Evolutionary conservation across 2,113 vertebrate genomes (phyloP).

Genomic region (Perccottus glenii): DNA sequence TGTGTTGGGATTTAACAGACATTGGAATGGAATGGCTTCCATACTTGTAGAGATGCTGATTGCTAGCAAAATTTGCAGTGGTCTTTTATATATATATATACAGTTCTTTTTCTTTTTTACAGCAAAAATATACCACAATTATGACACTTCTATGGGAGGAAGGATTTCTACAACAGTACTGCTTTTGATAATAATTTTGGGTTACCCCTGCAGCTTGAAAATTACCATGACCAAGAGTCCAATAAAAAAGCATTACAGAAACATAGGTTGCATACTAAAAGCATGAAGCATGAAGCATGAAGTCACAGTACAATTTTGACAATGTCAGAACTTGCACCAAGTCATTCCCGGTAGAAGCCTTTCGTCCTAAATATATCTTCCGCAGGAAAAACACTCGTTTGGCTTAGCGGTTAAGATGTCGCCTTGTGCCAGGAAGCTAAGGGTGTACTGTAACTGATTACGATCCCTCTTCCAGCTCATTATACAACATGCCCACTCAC

Average conservation of each 20-base stretch:
- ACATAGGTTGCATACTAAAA: conserved; percentile 2
- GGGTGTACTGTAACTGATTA: conserved; percentile 38
- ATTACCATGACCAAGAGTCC: not conserved
- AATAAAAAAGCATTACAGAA: conserved; percentile 10
- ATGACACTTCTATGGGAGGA: not conserved
- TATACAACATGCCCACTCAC: conserved; percentile 41
- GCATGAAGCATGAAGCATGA: conserved; percentile 27
- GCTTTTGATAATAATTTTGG: not conserved
- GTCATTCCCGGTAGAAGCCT: conserved; percentile 11
- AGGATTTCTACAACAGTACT: not conserved
- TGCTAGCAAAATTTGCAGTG: no score
- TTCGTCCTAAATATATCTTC: conserved; percentile 17
- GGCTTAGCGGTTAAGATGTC: conserved; percentile 13
- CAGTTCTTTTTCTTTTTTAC: no score
- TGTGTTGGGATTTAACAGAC: no score
- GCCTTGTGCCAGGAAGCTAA: conserved; percentile 14
- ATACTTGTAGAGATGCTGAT: no score
- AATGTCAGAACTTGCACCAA: conserved; percentile 12
- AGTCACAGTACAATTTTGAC: conserved; percentile 5
- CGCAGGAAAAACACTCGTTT: conserved; percentile 15
- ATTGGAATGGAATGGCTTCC: no score
- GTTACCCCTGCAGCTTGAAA: conserved; percentile 2
- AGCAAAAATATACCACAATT: no score
- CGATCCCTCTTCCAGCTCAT: conserved; percentile 41
- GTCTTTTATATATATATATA: no score